Evolutionary conservation across 1,140 invertebrate species (phyloP), one percentile per base, ranked within the genome.

Genomic region (Planococcus citri): DNA sequence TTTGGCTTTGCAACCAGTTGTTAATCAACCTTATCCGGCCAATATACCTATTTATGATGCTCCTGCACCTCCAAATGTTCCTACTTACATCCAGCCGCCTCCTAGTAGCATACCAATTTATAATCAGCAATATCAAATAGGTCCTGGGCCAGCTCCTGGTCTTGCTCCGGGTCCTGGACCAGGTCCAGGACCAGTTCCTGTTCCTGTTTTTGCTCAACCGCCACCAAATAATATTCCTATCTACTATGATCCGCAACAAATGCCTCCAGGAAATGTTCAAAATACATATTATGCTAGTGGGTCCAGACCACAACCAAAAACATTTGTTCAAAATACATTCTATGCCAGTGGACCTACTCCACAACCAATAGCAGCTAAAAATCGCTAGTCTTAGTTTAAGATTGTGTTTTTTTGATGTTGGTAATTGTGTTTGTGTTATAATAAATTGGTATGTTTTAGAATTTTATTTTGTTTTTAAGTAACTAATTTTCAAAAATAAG

Each of bases 31-130:
- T 14, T 64, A 24, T 25, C 60, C 60, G 8, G 6, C 12, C 24
- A 64, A 17, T 27, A 25, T 64, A 24, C 60, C 60, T 9, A 64
- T 64, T 25, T 64, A 64, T 64, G 25, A 64, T 9, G 60, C 22
- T 64, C 60, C 60, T 9, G 20, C 20, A 64, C 60, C 60, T 12
- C 60, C 9, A 64, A 64, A 64, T 25, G 6, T 64, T 14, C 60
- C 20, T 14, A 22, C 60, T 1, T 64, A 24, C 17, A 64, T 3
- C 24, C 60, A 64, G 17, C 60, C 20, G 9, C 25, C 21, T 6
- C 60, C 60, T 25, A 64, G 9, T 64, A 64, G 25, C 17, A 64
- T 64, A 24, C 60, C 60, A 3, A 25, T 64, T 25, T 64, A 64
- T 64, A 64, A 64, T 51, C 41, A 51, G 12, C 29, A n/a, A n/a